Evolutionary conservation across 1,140 invertebrate species (phyloP).

Genomic region (Drosophila repleta): DNA sequence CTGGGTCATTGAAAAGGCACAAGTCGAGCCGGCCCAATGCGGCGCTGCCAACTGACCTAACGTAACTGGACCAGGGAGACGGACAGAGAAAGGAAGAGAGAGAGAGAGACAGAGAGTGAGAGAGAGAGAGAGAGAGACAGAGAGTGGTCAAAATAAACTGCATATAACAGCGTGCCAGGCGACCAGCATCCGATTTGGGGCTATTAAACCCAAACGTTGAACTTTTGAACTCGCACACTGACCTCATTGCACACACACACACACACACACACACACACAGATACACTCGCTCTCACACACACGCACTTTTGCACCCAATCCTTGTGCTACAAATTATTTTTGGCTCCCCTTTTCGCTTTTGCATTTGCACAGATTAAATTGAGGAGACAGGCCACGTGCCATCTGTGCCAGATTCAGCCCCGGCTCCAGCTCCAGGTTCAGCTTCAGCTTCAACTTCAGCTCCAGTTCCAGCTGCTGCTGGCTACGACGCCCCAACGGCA

Average conservation of each 20-base stretch:
- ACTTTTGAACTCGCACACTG: conserved; percentile 79
- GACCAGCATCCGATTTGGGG: conserved; percentile 29
- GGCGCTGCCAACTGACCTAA: conserved; percentile 44
- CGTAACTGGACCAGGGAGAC: conserved; percentile 7
- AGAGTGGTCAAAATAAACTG: background rate
- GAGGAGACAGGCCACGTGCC: conserved; percentile 47
- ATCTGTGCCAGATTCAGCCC: background rate
- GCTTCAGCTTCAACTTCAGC: background rate
- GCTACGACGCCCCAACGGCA: conserved; percentile 12
- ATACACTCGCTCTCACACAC: background rate
- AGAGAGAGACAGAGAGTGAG: background rate
- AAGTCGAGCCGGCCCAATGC: conserved; percentile 17
- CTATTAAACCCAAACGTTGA: conserved; percentile 59
- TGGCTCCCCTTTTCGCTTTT: conserved; percentile 36
- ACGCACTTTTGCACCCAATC: conserved; percentile 12
- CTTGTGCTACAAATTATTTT: conserved; percentile 65
- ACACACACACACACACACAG: background rate
- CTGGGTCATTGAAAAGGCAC: conserved; percentile 48
- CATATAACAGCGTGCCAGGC: conserved; percentile 1
- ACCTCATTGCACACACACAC: conserved; percentile 52
- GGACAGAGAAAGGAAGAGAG: background rate
- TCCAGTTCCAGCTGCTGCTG: background rate
- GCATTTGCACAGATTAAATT: conserved; percentile 71
- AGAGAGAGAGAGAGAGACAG: background rate
- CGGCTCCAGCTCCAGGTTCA: background rate